Evolutionary conservation across 2,797 vertebrate species (phyloP).

Genomic region (Hippopotamyrus pictus): DNA sequence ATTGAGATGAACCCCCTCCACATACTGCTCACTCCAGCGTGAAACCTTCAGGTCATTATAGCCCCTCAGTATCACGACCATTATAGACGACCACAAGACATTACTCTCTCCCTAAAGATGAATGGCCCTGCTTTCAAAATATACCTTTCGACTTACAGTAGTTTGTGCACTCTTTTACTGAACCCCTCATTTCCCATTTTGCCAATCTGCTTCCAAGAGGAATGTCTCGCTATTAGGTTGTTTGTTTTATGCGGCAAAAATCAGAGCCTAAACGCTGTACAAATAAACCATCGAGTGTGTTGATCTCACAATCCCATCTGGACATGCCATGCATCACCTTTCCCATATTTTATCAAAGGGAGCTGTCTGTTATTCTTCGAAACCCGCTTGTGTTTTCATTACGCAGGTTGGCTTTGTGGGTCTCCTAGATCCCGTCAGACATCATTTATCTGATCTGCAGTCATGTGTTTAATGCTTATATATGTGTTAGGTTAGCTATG

Average conservation of each 20-base stretch:
- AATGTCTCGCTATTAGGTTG: conserved; percentile 60
- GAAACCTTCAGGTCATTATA: conserved; percentile 57
- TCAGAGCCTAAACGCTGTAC: conserved; percentile 37
- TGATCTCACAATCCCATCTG: background rate
- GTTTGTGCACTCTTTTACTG: conserved; percentile 63
- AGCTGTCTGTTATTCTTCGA: conserved; percentile 16
- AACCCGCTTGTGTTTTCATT: conserved; percentile 23
- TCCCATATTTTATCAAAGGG: conserved; percentile 1
- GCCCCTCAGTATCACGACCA: conserved; percentile 66
- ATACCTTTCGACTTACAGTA: conserved; percentile 75
- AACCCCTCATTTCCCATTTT: conserved; percentile 74
- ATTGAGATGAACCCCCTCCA: conserved; percentile 42
- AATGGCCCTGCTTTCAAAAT: conserved; percentile 56
- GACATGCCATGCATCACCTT: background rate
- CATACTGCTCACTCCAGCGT: conserved; percentile 60
- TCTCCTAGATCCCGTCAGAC: conserved; percentile 30
- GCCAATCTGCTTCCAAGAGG: conserved; percentile 50
- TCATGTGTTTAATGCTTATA: conserved; percentile 25
- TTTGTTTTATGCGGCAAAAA: conserved; percentile 47
- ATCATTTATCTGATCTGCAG: conserved; percentile 9
- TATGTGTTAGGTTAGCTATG: conserved; percentile 18
- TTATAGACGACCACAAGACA: conserved; percentile 61
- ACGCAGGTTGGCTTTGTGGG: background rate
- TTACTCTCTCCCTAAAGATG: conserved; percentile 59
- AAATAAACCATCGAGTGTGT: conserved; percentile 11